phyloP scores from a whole-genome alignment of 2,797 vertebrate species.

The Centroberyx gerrardi region DNA sequence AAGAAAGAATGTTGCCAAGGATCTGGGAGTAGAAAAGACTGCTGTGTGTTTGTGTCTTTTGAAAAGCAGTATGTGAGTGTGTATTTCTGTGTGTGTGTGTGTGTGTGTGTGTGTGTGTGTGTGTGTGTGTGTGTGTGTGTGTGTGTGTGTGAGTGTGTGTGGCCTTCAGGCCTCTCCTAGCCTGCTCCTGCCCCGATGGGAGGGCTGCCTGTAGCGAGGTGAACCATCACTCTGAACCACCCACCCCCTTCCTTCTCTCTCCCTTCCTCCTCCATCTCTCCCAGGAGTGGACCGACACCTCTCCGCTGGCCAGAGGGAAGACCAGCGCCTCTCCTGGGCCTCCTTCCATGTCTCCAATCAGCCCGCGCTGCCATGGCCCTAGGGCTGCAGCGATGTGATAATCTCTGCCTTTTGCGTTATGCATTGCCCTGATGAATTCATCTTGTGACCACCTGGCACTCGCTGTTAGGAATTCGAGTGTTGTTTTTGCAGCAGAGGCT shows the following conservation, averaged over 20 bases:
- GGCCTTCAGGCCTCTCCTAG: constrained; percentile 83
- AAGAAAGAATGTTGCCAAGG: constrained; percentile 77
- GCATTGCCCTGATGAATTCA: constrained; percentile 84
- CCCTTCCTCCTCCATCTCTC: constrained; percentile 77
- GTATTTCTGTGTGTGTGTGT: constrained; percentile 23
- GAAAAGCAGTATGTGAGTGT: constrained; percentile 72
- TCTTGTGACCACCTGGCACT: constrained; percentile 86
- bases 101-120: constrained; percentile 16
- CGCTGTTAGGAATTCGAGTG: constrained; percentile 78
- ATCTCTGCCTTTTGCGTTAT: constrained; percentile 84
- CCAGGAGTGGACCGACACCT: constrained; percentile 82
- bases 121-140: constrained; percentile 49
- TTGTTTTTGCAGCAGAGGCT: constrained; percentile 78
- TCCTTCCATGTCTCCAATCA: constrained; percentile 83
- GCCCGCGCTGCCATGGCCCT: constrained; percentile 75
- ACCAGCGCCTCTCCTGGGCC: constrained; percentile 79
- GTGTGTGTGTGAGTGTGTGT: constrained; percentile 57
- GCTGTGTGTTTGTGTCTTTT: constrained; percentile 74
- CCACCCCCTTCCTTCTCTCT: constrained; percentile 74
- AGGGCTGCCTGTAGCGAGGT: constrained; percentile 85
- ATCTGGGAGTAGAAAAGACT: constrained; percentile 68
- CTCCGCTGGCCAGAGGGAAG: constrained; percentile 83
- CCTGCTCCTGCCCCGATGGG: constrained; percentile 80
- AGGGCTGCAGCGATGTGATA: constrained; percentile 80
- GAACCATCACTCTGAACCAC: constrained; percentile 82